These are phyloP conservation scores for Lamproptera curius DNA, from an alignment of 2,888 invertebrate genomes.

Conservation along the genomic window DNA sequence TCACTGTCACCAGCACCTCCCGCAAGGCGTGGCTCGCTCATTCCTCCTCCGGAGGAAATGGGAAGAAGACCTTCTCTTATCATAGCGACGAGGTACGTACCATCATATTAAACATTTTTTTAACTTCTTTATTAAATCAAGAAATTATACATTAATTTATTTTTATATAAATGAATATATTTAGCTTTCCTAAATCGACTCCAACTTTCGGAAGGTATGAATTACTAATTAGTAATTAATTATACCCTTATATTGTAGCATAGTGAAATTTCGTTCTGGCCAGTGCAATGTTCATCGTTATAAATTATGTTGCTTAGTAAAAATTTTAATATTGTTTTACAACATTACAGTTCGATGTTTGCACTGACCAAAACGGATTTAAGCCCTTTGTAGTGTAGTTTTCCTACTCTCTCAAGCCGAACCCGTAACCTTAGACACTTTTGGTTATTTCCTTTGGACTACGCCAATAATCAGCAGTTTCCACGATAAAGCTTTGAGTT, in stretches of 20 bases:
- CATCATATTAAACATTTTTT: constrained; percentile 17
- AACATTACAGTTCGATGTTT: constrained; percentile 17
- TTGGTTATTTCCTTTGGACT: constrained; percentile 45
- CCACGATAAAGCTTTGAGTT: constrained; percentile 55
- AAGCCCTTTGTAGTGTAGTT: constrained; percentile 42
- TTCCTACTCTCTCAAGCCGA: constrained; percentile 75
- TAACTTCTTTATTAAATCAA: constrained; percentile 1
- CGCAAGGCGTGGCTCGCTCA: constrained; percentile 86
- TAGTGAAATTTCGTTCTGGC: constrained; percentile 29
- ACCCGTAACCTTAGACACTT: constrained; percentile 67
- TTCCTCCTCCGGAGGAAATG: constrained; percentile 93
- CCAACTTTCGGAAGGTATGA: constrained; percentile 57
- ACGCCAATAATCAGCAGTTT: constrained; percentile 50
- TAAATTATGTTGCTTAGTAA: not conserved
- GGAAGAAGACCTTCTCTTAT: constrained; percentile 93
- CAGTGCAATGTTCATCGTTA: no score
- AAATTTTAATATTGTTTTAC: not conserved
- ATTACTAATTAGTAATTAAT: constrained; percentile 33
- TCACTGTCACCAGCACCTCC: constrained; percentile 82
- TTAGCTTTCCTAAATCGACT: constrained; percentile 35
- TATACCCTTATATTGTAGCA: constrained; percentile 47
- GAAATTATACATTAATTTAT: constrained; percentile 21
- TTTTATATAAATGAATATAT: constrained; percentile 22
- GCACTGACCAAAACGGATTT: constrained; percentile 24
- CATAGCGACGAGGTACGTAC: constrained; percentile 95